phyloP scores from a whole-genome alignment of 2,888 invertebrate genomes.

The Geotrupes spiniger region DNA sequence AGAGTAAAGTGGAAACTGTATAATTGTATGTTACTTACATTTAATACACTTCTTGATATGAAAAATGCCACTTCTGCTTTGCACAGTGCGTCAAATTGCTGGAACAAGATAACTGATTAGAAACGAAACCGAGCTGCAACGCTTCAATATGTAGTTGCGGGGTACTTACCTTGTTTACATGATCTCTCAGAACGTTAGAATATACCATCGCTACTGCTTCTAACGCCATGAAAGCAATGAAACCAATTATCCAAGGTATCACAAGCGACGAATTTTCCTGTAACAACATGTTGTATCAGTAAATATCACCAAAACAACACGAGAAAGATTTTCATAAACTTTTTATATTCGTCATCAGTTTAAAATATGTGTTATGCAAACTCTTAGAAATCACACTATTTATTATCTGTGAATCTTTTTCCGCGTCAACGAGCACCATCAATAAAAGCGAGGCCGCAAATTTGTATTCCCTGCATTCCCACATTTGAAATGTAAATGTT shows the following conservation, averaged over 20 bases:
- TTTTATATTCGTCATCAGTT: too few species aligned
- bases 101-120: slow-evolving; percentile 49
- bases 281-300: slow-evolving; percentile 36
- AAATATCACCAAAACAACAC: too few species aligned
- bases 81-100: slow-evolving; percentile 77
- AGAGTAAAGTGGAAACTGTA: too few species aligned
- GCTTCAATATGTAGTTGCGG: slow-evolving; percentile 5
- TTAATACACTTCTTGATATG: slow-evolving; percentile 67
- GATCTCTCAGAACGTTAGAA: slow-evolving; percentile 77
- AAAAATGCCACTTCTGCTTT: slow-evolving; percentile 77
- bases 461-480: slow-evolving; percentile 11
- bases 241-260: slow-evolving; percentile 77
- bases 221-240: slow-evolving; percentile 76
- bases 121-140: too few species aligned
- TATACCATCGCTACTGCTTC: slow-evolving; percentile 81
- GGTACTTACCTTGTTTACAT: slow-evolving; percentile 72
- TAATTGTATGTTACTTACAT: slow-evolving; percentile 58
- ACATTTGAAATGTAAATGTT: slow-evolving; percentile 18
- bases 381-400: too few species aligned
- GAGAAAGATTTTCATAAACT: too few species aligned
- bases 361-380: too few species aligned
- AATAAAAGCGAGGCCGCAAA: slow-evolving; percentile 8
- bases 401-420: background rate
- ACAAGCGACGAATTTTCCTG: slow-evolving; percentile 74
- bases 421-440: slow-evolving; percentile 3